Percentiles rank a stretch among this genome's conserved stretches.
Conservation (phyloP, 2,797 vertebrate genomes). For the Parotocinclus haroldoi region DNA sequence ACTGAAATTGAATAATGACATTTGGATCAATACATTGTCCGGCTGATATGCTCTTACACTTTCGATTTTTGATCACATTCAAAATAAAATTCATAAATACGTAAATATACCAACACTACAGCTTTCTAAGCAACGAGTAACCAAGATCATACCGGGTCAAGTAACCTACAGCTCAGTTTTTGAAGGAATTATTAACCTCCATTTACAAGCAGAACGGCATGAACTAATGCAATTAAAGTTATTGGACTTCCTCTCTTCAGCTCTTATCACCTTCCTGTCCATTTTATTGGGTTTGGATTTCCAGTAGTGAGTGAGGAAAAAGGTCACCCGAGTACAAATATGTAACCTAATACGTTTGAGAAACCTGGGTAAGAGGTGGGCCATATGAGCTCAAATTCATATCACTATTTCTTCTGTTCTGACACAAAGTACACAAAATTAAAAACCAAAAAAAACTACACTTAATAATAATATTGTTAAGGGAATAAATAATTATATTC, state of each 20-base stretch:
- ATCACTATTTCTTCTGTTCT: too few relatives aligned
- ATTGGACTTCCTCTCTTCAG: slow-evolving; percentile 5
- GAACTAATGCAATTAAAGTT: neutral
- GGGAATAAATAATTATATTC: too few relatives aligned
- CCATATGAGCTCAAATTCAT: neutral
- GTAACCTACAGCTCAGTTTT: neutral
- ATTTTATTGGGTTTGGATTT: slow-evolving; percentile 10
- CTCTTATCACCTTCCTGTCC: slow-evolving; percentile 14
- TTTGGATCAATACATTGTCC: too few relatives aligned
- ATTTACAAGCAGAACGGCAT: neutral
- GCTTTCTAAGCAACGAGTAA: neutral
- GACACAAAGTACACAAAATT: neutral
- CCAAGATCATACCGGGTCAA: slow-evolving; percentile 3
- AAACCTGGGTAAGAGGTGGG: neutral
- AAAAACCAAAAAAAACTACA: too few relatives aligned
- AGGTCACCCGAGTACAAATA: slow-evolving; percentile 9
- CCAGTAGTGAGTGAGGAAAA: neutral
- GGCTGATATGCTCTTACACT: too few relatives aligned
- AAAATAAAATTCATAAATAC: too few relatives aligned
- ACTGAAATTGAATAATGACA: too few relatives aligned
- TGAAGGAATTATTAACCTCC: slow-evolving; percentile 2
- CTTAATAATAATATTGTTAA: too few relatives aligned
- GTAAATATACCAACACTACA: too few relatives aligned
- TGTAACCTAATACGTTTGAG: neutral
- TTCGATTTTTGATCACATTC: too few relatives aligned